A percentile compares a stretch with the other conserved stretches of the same genome.
phyloP scores from a whole-genome alignment of 2,113 vertebrate species.

The Nycticorax nycticorax region DNA sequence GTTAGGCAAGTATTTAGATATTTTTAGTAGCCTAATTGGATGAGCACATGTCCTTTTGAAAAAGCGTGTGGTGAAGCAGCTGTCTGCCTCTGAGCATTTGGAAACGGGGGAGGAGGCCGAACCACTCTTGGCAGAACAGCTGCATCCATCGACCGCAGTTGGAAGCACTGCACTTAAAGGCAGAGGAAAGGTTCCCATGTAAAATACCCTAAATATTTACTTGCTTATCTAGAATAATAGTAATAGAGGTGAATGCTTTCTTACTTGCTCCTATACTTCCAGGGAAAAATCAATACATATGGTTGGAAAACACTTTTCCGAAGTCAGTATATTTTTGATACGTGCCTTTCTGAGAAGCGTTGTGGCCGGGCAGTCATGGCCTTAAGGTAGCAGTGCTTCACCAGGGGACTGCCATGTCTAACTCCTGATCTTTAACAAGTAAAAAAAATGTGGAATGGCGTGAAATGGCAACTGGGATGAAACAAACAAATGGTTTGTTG shows the following conservation, averaged over 20 bases:
- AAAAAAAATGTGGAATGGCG: background rate
- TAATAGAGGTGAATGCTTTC: background rate
- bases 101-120: background rate
- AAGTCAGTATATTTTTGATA: background rate
- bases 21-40: slow-evolving; percentile 64
- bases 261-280: background rate
- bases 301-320: background rate
- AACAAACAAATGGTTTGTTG: slow-evolving; percentile 23
- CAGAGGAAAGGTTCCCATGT: background rate
- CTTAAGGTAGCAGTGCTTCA: background rate
- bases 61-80: background rate
- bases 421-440: background rate
- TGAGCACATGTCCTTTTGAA: background rate
- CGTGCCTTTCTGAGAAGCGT: fast-evolving
- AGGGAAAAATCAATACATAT: background rate
- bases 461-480: background rate
- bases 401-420: background rate
- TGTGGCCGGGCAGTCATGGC: background rate
- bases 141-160: background rate
- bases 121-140: background rate
- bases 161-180: background rate
- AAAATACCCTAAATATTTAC: background rate
- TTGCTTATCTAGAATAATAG: background rate
- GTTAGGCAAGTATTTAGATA: slow-evolving; percentile 1
- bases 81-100: background rate